Percentiles rank a stretch among this genome's conserved stretches.
Evolutionary conservation across 2,113 vertebrate genomes (phyloP).

Genomic region (Sclerurus mexicanus): DNA sequence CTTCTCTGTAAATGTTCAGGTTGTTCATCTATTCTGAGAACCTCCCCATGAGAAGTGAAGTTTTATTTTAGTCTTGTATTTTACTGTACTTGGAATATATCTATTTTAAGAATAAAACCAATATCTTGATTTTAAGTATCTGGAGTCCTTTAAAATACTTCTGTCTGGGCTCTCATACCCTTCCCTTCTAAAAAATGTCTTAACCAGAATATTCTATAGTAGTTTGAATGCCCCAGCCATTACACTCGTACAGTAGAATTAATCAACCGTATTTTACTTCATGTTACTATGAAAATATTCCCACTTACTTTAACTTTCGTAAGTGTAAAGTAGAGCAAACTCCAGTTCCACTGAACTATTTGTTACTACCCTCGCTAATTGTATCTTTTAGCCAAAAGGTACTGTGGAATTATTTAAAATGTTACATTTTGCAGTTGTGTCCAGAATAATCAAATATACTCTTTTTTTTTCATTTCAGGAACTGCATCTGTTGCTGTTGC

Average conservation of each 20-base stretch:
- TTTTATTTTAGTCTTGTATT: neutral
- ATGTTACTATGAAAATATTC: neutral
- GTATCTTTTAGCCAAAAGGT: neutral
- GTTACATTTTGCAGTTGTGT: neutral
- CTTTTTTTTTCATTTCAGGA: constrained; percentile 70
- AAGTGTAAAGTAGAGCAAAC: neutral
- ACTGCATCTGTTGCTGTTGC: constrained; percentile 95
- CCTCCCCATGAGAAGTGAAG: neutral
- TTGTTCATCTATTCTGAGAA: neutral
- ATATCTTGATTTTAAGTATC: neutral
- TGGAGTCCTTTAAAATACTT: neutral
- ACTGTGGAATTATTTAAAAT: neutral
- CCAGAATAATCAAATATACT: neutral
- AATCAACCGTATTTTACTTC: neutral
- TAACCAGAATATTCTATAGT: neutral
- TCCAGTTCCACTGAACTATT: neutral
- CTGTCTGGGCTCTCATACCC: neutral
- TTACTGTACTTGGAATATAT: neutral
- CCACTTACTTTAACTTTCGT: neutral
- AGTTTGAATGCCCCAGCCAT: neutral
- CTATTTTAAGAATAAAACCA: neutral
- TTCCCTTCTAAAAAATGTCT: neutral
- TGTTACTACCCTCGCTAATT: neutral
- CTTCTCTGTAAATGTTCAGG: neutral
- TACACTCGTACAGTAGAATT: neutral